Conservation (phyloP, 2,797 vertebrate species). For the Cottoperca gobio region DNA sequence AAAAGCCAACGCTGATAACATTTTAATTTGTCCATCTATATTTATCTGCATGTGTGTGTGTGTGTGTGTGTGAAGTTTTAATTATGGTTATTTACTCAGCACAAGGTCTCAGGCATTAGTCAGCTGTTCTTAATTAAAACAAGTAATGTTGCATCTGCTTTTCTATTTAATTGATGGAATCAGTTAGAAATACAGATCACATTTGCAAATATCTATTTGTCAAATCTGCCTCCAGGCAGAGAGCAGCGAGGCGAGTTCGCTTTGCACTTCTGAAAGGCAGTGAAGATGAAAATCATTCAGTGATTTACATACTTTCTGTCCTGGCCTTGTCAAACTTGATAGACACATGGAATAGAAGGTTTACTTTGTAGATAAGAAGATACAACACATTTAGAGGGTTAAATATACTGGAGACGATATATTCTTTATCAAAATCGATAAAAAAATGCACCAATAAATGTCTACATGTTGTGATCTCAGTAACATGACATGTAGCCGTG, state of each 20-base stretch:
- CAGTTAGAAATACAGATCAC: background rate
- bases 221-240: background rate
- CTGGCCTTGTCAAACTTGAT: background rate
- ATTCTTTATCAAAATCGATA: too few relatives aligned
- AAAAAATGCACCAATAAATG: too few relatives aligned
- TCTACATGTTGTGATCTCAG: too few relatives aligned
- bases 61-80: too few relatives aligned
- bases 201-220: background rate
- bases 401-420: too few relatives aligned
- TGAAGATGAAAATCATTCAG: background rate
- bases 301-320: background rate
- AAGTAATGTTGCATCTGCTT: background rate
- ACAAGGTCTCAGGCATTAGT: background rate
- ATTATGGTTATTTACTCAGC: background rate
- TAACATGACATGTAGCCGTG: too few relatives aligned
- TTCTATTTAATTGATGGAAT: constrained; percentile 3
- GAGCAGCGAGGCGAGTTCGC: background rate
- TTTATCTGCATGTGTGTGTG: too few relatives aligned
- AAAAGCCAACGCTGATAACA: background rate
- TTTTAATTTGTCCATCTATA: too few relatives aligned
- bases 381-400: too few relatives aligned
- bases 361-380: background rate
- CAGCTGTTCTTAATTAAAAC: background rate
- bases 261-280: background rate
- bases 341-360: background rate